Evolutionary conservation across 2,113 vertebrate genomes (phyloP).

Genomic region (Calypte anna): DNA sequence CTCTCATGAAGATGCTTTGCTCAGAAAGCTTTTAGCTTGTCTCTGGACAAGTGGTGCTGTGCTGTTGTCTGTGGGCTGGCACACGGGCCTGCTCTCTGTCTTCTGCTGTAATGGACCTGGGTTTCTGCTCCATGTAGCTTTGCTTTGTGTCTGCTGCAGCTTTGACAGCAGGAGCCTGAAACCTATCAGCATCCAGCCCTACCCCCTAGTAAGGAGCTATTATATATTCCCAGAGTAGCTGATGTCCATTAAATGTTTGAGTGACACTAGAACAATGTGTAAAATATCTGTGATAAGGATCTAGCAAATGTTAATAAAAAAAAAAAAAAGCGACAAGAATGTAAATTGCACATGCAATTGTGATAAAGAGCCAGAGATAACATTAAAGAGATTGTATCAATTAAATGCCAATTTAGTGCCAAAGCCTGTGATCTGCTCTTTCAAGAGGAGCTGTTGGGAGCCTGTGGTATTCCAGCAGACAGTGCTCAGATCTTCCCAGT

Average conservation of each 20-base stretch:
- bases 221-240: background rate
- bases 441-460: conserved; percentile 32
- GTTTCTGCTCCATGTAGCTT: background rate
- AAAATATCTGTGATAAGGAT: conserved; percentile 53
- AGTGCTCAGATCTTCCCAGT: background rate
- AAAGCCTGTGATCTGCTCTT: conserved; percentile 51
- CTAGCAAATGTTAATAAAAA: conserved; percentile 62
- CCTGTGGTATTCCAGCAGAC: background rate
- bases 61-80: background rate
- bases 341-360: conserved; percentile 63
- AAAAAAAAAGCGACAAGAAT: conserved; percentile 44
- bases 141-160: background rate
- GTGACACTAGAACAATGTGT: conserved; percentile 55
- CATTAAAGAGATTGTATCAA: conserved; percentile 71
- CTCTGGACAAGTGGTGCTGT: background rate
- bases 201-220: background rate
- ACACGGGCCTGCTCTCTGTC: accelerated
- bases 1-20: accelerated
- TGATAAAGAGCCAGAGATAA: conserved; percentile 67
- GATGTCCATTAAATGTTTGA: conserved; percentile 62
- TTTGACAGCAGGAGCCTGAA: background rate
- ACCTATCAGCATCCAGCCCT: background rate
- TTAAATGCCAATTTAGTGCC: conserved; percentile 62
- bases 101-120: accelerated
- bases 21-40: background rate